These are phyloP conservation scores for Chloroceryle amazona DNA, from an alignment of 2,797 vertebrate species.

Conservation along the genomic window DNA sequence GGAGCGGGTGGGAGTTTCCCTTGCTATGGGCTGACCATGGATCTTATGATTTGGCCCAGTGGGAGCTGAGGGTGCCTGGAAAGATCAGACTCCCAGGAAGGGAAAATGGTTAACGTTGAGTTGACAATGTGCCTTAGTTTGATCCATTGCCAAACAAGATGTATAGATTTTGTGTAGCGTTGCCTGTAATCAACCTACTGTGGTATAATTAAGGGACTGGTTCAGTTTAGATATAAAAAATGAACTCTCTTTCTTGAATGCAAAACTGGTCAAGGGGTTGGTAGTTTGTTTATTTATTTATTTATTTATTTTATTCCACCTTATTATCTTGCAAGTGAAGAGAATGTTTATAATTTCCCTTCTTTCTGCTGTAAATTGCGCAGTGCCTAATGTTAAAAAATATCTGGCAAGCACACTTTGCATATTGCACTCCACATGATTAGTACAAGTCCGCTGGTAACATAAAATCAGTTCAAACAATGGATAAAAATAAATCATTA, in stretches of 20 bases:
- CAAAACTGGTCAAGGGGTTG: constrained; percentile 32
- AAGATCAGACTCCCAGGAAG: neutral
- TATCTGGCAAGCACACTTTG: neutral
- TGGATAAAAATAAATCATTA: constrained; percentile 75
- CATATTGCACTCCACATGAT: constrained; percentile 11
- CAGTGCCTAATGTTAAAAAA: neutral
- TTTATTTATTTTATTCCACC: neutral
- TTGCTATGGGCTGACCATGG: neutral
- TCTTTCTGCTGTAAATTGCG: constrained; percentile 39
- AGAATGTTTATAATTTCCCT: constrained; percentile 46
- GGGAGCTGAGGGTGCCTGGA: neutral
- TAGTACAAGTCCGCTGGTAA: constrained; percentile 42
- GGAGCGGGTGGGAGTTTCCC: neutral
- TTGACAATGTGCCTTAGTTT: neutral
- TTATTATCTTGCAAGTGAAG: neutral
- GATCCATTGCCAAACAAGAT: constrained; percentile 30
- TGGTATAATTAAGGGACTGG: constrained; percentile 34
- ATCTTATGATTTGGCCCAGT: constrained; percentile 20
- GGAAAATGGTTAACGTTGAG: neutral
- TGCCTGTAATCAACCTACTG: constrained; percentile 50
- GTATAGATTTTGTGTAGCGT: constrained; percentile 31
- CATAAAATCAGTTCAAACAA: constrained; percentile 63
- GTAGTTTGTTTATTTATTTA: neutral
- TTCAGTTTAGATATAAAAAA: constrained; percentile 23
- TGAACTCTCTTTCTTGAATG: neutral